Evolutionary conservation across 2,797 vertebrate genomes (phyloP), one percentile per base, ranked within the genome.

Genomic region (Poliocrania exsul): DNA sequence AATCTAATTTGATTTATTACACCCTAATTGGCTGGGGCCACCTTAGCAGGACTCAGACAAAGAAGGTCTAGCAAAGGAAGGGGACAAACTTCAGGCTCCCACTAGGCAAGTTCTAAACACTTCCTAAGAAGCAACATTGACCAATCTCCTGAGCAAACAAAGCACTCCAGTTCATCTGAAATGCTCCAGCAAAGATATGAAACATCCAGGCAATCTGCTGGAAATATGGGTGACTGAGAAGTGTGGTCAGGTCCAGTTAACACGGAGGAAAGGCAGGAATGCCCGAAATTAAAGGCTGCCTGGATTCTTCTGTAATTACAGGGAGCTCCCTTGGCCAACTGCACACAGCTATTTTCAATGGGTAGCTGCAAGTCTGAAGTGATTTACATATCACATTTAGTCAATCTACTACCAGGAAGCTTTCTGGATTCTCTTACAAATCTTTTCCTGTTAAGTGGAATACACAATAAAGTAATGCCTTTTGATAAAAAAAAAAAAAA

Each of bases 251-350:
- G 38, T 38, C 83, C 91, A 82, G 82, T 65, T 88, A 88, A 91
- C 64, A 81, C 0, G 11, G 75, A 88, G 69, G 82, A 92, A 95
- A 95, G 71, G 66, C 80, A 88, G 2, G 28, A 92, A 90, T 77
- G 71, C 31, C 85, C 86, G 62, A 75, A 93, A 96, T 93, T 54
- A 95, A 90, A 93, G 84, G 40, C 72, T 87, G 66, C 89, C 35
- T 86, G 78, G 74, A 94, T 95, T 92, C 81, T 64, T 94, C 74
- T 70, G 82, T 91, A 93, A 96, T 90, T 90, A 56, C 67, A 88
- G 83, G 88, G 60, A 88, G 64, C 57, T 90, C 50, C 40, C 78
- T 86, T 14, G 70, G 83, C 86, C 91, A 90, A 90, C 8, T 82
- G 75, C 81, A 95, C 67, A 49, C 58, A 81, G 67, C 81, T 72